A percentile compares a stretch with the other conserved stretches of the same genome.
Conservation (phyloP, 2,888 invertebrate species). For the Entomobrya proxima region DNA sequence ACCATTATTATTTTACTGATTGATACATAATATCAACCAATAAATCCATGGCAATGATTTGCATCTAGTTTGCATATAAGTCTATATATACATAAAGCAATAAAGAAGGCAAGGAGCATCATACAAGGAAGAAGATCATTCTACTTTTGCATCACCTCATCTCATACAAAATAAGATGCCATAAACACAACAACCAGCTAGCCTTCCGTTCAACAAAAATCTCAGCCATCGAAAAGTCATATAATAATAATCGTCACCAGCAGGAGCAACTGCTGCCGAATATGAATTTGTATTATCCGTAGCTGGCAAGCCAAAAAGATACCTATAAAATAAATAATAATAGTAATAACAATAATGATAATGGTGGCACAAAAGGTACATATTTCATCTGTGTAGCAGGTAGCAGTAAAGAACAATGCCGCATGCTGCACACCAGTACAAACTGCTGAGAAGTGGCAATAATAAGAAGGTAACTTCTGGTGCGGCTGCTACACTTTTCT, state of each 20-base stretch:
- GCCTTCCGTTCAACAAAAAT: slow-evolving; percentile 65
- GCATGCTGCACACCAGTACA: neutral
- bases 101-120: too few relatives aligned
- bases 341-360: slow-evolving; percentile 15
- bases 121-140: slow-evolving; percentile 64
- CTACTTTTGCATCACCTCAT: slow-evolving; percentile 51
- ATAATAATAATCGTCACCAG: neutral
- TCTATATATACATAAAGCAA: slow-evolving; percentile 17
- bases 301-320: slow-evolving; percentile 4
- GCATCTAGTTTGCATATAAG: slow-evolving; percentile 61
- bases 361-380: neutral
- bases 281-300: slow-evolving; percentile 14
- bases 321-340: slow-evolving; percentile 10
- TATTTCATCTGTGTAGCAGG: slow-evolving; percentile 19
- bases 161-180: neutral
- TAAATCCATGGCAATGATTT: slow-evolving; percentile 63
- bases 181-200: slow-evolving; percentile 41
- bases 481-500: neutral
- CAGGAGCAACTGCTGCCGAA: neutral
- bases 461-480: neutral
- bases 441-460: neutral
- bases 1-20: slow-evolving; percentile 9
- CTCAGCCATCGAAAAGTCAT: neutral
- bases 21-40: slow-evolving; percentile 40
- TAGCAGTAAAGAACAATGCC: neutral